Base-by-base conservation (phyloP, 1,140 invertebrate species). In the Hypothenemus hampei region DNA sequence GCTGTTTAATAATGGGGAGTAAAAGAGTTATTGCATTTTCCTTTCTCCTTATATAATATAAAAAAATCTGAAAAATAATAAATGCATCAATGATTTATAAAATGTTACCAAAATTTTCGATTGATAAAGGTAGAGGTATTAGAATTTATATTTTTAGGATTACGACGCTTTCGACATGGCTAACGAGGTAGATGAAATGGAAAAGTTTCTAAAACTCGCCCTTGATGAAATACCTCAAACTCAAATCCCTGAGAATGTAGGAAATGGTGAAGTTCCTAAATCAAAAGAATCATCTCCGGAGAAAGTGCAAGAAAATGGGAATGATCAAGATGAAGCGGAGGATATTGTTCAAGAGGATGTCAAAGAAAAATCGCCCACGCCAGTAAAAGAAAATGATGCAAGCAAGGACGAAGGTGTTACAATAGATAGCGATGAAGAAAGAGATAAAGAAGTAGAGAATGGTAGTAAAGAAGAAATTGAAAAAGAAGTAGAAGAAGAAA, bases 121-220 rank as follows among this genome's bases (percentile, higher is more conserved):
- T n/a, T n/a, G n/a, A n/a, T n/a, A n/a, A n/a, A n/a, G n/a, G n/a
- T n/a, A n/a, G n/a, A n/a, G n/a, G n/a, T n/a, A n/a, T n/a, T n/a
- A n/a, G n/a, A n/a, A n/a, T n/a, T n/a, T n/a, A n/a, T 53, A 2
- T 40, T 59, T 37, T 43, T 72, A 94, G 91, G 91, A 95, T 73
- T 96, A 93, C 76, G 89, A 94, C 71, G 86, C 86, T 60, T 95
- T 96, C 77, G 88, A 93, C 72, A 74, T 90, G 68, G 87, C 91
- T 29, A 90, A 93, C 77, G 93, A 97, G 81, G 82, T 87, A 61
- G 90, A 96, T 70, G 85, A 84, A 64, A 74, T 96, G 65, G 88
- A 94, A 73, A 82, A 85, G 64, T 95, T 95, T 70, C 69, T 87
- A 8, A 87, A 87, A 75, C 67, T 87, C 37, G 78, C 81, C 61